phyloP scores from a whole-genome alignment of 2,113 vertebrate species.

The Tinamus guttatus region DNA sequence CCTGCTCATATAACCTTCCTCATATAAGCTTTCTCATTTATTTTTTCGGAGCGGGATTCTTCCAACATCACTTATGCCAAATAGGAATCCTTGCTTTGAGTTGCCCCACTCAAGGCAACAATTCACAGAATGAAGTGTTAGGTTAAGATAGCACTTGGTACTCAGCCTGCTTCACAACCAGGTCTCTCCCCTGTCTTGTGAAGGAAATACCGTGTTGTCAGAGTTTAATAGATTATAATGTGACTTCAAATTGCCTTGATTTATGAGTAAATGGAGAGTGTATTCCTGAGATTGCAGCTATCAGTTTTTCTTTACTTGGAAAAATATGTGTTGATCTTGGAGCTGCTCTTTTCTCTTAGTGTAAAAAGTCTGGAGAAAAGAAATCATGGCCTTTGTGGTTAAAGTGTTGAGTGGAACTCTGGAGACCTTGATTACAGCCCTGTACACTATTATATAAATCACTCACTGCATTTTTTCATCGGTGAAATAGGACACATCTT shows the following conservation, averaged over 20 bases:
- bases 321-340: background rate
- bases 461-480: background rate
- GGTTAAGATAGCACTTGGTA: background rate
- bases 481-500: background rate
- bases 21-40: accelerated
- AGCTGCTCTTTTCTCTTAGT: background rate
- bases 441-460: background rate
- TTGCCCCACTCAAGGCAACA: accelerated
- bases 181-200: background rate
- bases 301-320: background rate
- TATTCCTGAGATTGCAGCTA: background rate
- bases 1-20: background rate
- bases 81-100: background rate
- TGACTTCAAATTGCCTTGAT: background rate
- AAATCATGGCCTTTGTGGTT: background rate
- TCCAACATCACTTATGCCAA: background rate
- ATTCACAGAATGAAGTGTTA: background rate
- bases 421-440: background rate
- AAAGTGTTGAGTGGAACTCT: background rate
- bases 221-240: background rate
- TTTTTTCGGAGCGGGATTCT: background rate
- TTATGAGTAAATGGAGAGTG: background rate
- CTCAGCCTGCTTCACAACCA: background rate
- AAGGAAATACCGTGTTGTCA: background rate
- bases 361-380: background rate